A percentile compares a stretch with the other conserved stretches of the same genome.
Evolutionary conservation across 2,113 vertebrate species (phyloP).

Genomic region (Polypterus senegalus): DNA sequence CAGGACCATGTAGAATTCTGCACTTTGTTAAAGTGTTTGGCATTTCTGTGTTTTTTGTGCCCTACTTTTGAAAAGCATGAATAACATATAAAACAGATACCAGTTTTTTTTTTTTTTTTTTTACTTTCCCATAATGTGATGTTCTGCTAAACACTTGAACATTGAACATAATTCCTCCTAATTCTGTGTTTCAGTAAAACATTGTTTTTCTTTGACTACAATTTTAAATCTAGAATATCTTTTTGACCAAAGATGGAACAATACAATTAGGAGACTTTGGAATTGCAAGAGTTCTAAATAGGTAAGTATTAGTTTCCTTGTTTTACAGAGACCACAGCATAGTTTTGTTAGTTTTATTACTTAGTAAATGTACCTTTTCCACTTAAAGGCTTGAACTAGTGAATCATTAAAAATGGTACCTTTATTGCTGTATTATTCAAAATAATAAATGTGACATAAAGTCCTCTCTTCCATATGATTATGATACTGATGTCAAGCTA

Average conservation of each 20-base stretch:
- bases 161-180: too few relatives aligned
- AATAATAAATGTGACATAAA: not conserved
- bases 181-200: too few relatives aligned
- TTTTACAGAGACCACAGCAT: not conserved
- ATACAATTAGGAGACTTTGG: conserved; percentile 95
- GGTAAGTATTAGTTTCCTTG: conserved; percentile 42
- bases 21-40: too few relatives aligned
- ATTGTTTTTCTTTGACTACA: not conserved
- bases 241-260: conserved; percentile 92
- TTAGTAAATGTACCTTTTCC: conserved; percentile 16
- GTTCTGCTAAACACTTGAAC: too few relatives aligned
- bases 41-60: too few relatives aligned
- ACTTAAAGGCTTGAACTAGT: conserved; percentile 14
- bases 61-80: too few relatives aligned
- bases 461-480: too few relatives aligned
- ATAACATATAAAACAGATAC: too few relatives aligned
- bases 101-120: too few relatives aligned
- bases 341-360: conserved; percentile 2
- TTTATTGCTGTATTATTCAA: not conserved
- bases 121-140: too few relatives aligned
- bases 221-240: conserved; percentile 68
- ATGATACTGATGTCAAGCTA: too few relatives aligned
- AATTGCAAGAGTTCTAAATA: conserved; percentile 91
- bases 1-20: too few relatives aligned
- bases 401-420: not conserved